These are phyloP conservation scores for Oryzias sinensis DNA, from an alignment of 2,797 vertebrate species.

Conservation along the genomic window DNA sequence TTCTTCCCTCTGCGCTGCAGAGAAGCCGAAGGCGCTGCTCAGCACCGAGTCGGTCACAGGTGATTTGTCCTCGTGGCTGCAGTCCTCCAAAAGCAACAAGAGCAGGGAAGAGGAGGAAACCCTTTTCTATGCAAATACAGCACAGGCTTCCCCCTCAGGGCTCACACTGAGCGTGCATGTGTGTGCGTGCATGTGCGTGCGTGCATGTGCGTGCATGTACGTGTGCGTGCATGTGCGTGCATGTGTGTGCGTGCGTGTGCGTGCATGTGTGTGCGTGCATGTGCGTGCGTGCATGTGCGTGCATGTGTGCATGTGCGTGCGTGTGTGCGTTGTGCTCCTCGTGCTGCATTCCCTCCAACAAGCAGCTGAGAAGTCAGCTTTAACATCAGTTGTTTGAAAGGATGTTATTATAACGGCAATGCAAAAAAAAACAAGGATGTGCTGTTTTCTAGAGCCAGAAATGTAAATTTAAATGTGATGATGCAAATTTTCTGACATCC, in stretches of 20 bases:
- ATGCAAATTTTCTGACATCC: no score
- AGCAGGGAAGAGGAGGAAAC: constrained; percentile 64
- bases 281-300: no score
- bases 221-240: constrained; percentile 1
- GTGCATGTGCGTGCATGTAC: background rate
- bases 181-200: background rate
- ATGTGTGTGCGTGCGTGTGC: constrained; percentile 2
- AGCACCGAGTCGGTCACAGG: constrained; percentile 50
- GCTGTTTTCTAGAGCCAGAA: no score
- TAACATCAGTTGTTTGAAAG: no score
- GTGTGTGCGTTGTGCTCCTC: constrained; percentile 16
- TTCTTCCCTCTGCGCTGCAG: constrained; percentile 5
- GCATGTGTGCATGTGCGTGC: constrained; percentile 4
- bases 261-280: background rate
- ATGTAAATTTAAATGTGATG: no score
- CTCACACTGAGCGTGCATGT: constrained; percentile 27
- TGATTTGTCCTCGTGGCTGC: constrained; percentile 50
- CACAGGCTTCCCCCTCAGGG: constrained; percentile 55
- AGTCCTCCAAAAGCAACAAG: constrained; percentile 38
- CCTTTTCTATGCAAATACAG: constrained; percentile 77
- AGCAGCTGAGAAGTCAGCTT: constrained; percentile 32
- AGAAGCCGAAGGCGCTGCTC: constrained; percentile 26
- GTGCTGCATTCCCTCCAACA: constrained; percentile 48
- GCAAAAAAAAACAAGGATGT: no score
- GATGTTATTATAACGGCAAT: no score